These are phyloP conservation scores for Habroteleia sp. DNA, from an alignment of 2,888 invertebrate species.

Conservation along the genomic window DNA sequence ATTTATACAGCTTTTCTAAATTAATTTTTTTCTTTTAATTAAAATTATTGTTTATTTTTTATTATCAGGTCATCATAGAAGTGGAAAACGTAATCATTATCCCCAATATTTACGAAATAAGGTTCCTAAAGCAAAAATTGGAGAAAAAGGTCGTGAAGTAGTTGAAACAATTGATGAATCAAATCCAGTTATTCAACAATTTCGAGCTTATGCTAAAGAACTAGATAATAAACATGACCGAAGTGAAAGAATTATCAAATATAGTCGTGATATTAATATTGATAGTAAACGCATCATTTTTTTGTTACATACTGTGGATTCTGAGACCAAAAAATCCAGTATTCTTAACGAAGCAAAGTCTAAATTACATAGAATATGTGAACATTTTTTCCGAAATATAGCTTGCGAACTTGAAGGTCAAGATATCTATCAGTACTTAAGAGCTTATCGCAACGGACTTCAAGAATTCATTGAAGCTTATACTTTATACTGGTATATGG, in stretches of 20 bases:
- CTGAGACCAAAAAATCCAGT: conserved; percentile 82
- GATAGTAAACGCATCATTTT: conserved; percentile 96
- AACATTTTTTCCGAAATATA: conserved; percentile 85
- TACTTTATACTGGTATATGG: conserved; percentile 88
- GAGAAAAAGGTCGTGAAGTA: conserved; percentile 81
- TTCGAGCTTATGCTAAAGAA: conserved; percentile 85
- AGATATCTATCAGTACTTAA: conserved; percentile 86
- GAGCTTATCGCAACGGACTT: conserved; percentile 85
- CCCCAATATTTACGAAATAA: conserved; percentile 39
- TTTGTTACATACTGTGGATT: conserved; percentile 88
- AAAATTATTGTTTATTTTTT: not conserved
- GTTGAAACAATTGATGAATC: conserved; percentile 81
- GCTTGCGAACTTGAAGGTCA: conserved; percentile 87
- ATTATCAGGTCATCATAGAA: conserved; percentile 41
- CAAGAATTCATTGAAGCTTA: conserved; percentile 95
- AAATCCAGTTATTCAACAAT: conserved; percentile 84
- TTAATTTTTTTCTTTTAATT: not conserved
- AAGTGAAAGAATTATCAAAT: conserved; percentile 90
- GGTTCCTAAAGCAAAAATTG: conserved; percentile 71
- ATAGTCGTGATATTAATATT: conserved; percentile 91
- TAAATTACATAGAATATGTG: conserved; percentile 85
- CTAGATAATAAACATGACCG: conserved; percentile 91
- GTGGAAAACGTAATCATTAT: conserved; percentile 40
- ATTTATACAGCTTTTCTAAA: too few species aligned
- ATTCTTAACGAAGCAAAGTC: conserved; percentile 85